Conservation (phyloP, 30 jellyfish, hydroid and myxozoan genomes). For the Catostylus mosaicus region DNA sequence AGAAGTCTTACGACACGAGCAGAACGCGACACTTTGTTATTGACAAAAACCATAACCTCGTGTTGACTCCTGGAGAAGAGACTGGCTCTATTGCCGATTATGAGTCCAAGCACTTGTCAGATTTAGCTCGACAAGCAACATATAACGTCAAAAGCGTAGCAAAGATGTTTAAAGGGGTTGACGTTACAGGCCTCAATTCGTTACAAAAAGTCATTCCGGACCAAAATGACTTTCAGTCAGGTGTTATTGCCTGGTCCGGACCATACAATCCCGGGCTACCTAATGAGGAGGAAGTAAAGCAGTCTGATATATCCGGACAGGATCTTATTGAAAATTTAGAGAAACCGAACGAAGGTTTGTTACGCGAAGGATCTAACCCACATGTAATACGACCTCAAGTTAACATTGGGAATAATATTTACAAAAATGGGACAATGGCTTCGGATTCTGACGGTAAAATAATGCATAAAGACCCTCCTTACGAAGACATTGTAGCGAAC, state of each 20-base stretch:
- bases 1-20: slow-evolving; percentile 32
- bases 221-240: slow-evolving; percentile 47
- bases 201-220: neutral
- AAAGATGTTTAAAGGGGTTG: slow-evolving; percentile 31
- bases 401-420: neutral
- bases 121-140: slow-evolving; percentile 48
- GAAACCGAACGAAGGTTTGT: neutral
- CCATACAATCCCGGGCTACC: slow-evolving; percentile 61
- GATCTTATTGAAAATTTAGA: slow-evolving; percentile 48
- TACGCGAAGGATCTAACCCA: neutral
- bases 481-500: neutral
- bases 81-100: slow-evolving; percentile 31
- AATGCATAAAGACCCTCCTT: neutral
- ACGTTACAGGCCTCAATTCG: slow-evolving; percentile 43
- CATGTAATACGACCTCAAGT: neutral
- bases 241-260: slow-evolving; percentile 67
- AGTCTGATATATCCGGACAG: slow-evolving; percentile 50
- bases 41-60: slow-evolving; percentile 47
- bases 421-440: neutral
- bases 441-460: neutral
- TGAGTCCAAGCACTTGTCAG: slow-evolving; percentile 42
- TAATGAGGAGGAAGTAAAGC: slow-evolving; percentile 44
- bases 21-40: slow-evolving; percentile 65
- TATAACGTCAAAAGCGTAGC: slow-evolving; percentile 34
- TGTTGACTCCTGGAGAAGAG: slow-evolving; percentile 59